phyloP scores from a whole-genome alignment of 1,140 invertebrate species.

The Halesus radiatus region DNA sequence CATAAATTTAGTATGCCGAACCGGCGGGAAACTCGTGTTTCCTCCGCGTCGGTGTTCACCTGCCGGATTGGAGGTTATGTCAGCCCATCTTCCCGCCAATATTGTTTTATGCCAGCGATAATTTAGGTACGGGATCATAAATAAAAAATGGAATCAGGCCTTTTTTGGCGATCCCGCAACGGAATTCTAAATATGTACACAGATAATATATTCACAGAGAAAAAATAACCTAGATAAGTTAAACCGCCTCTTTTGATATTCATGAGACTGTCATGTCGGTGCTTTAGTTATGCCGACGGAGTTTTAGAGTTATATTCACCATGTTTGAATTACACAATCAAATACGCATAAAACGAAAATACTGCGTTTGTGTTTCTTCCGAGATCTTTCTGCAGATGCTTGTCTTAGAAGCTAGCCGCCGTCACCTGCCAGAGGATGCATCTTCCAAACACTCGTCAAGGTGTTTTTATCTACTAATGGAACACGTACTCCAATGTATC shows the following conservation, averaged over 20 bases:
- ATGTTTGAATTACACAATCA: not conserved
- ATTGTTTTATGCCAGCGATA: slow-evolving; percentile 55
- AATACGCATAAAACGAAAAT: not conserved
- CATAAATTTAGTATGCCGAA: slow-evolving; percentile 56
- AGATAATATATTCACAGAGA: not conserved
- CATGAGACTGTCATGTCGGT: slow-evolving; percentile 7
- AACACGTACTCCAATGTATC: too few species aligned
- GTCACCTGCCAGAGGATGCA: not conserved
- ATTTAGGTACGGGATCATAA: slow-evolving; percentile 49
- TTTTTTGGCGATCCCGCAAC: slow-evolving; percentile 36
- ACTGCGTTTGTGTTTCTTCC: not conserved
- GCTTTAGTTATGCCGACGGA: slow-evolving; percentile 12
- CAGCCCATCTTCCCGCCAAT: slow-evolving; percentile 50
- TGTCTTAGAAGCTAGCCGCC: not conserved
- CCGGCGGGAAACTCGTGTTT: slow-evolving; percentile 54
- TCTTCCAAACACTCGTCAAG: not conserved
- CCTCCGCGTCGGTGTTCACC: slow-evolving; percentile 35
- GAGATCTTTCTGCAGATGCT: not conserved
- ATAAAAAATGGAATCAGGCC: slow-evolving; percentile 47
- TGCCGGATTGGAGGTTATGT: slow-evolving; percentile 48
- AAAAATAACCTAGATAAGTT: slow-evolving; percentile 36
- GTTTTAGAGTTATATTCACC: not conserved
- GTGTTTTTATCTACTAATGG: not conserved
- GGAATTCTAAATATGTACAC: slow-evolving; percentile 28
- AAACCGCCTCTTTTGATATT: slow-evolving; percentile 19